Evolutionary conservation across 2,888 invertebrate genomes (phyloP), one percentile per base, ranked within the genome.

Genomic region (Drosophila borborema): DNA sequence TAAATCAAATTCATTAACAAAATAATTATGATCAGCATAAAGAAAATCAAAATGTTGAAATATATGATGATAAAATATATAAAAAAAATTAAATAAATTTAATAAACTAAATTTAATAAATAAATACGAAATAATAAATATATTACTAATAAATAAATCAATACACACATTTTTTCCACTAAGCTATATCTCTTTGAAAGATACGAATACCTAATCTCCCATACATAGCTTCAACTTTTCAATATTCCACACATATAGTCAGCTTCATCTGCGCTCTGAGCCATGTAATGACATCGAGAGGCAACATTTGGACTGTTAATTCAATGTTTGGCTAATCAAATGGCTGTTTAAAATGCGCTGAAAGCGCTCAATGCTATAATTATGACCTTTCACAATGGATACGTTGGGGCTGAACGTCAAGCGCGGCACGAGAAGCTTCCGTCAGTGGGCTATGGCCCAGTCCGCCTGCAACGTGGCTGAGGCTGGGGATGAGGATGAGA

Each of bases 351-450:
- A 43, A 34, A 45, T 43, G 43, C 58, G 45, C 58, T 43, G 31
- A 43, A 20, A 58, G 43, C 43, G 45, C 10, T 9, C 45, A 45
- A 51, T 58, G 45, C 45, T 20, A 31, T 69, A 69, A 69, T 69
- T 69, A 51, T 61, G 48, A 58, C 38, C 62, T 72, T 60, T 60
- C 43, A 67, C 43, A 67, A 54, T 40, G 46, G 46, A 23, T 40
- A 28, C 12, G 31, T 41, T 46, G 31, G 34, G 31, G 51, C 56
- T 67, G 62, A 38, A 66, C 78, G 69, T 80, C 76, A 75, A 56
- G 49, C 46, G 14, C 23, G 49, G 43, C 31, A 75, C 28, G 72
- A 80, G 62, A 66, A 67, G 80, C 81, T 82, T 82, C 82, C 83
- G 83, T 76, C 82, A 82, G 65, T 38, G 45, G 23, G 65, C 67